Evolutionary conservation across 2,888 invertebrate species (phyloP).

Genomic region (Drosophila prolongata): DNA sequence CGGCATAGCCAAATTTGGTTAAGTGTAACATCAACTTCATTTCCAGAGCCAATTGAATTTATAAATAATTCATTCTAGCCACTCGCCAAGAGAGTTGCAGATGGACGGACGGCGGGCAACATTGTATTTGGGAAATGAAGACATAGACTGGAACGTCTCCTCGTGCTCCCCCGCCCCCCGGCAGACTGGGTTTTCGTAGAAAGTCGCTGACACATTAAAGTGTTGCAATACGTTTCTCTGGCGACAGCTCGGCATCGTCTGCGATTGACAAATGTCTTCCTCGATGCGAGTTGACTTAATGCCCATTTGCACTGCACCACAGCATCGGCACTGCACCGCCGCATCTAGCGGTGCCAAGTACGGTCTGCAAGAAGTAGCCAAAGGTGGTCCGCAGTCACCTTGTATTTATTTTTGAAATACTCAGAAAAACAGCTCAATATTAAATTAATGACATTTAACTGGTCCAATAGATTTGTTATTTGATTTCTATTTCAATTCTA

Average conservation of each 20-base stretch:
- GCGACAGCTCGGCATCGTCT: conserved; percentile 45
- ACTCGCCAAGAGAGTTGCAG: conserved; percentile 28
- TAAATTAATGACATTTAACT: too few species aligned
- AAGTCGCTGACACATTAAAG: conserved; percentile 78
- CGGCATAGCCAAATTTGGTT: conserved; percentile 72
- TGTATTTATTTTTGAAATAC: too few species aligned
- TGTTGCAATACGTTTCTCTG: conserved; percentile 57
- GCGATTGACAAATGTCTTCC: conserved; percentile 77
- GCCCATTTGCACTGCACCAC: conserved; percentile 56
- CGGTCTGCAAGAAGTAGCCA: background rate
- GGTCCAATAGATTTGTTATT: too few species aligned
- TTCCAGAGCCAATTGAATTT: conserved; percentile 70
- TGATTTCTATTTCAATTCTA: too few species aligned
- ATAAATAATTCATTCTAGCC: conserved; percentile 75
- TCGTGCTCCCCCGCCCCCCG: conserved; percentile 16
- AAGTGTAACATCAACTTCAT: conserved; percentile 81
- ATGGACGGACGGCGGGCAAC: conserved; percentile 30
- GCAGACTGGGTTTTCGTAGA: conserved; percentile 69
- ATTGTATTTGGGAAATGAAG: conserved; percentile 73
- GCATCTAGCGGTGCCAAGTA: conserved; percentile 4
- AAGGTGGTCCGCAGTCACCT: background rate
- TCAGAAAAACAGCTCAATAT: too few species aligned
- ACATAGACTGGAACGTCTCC: conserved; percentile 67
- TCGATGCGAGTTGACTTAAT: conserved; percentile 75
- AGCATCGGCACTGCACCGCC: conserved; percentile 16